phyloP scores from a whole-genome alignment of 2,797 vertebrate species.

The Esox lucius region DNA sequence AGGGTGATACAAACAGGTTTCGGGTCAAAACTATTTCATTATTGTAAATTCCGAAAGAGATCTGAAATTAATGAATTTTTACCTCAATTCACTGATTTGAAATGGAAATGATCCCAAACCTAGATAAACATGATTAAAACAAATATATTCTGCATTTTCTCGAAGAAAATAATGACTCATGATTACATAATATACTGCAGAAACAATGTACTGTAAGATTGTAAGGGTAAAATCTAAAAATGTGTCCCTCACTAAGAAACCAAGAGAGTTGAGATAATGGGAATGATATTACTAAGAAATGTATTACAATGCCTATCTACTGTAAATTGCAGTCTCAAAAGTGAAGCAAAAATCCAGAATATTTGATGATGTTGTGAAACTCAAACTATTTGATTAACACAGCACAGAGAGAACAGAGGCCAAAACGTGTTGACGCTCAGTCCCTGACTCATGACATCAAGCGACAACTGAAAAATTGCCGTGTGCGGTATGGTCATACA shows the following conservation, averaged over 20 bases:
- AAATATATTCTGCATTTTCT: not conserved
- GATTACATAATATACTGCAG: not conserved
- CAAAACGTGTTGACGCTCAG: slow-evolving; percentile 61
- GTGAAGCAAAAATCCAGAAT: slow-evolving; percentile 34
- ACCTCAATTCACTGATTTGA: slow-evolving; percentile 42
- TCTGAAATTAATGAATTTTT: not conserved
- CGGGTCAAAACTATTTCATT: slow-evolving; percentile 62
- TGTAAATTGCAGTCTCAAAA: slow-evolving; percentile 21
- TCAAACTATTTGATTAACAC: slow-evolving; percentile 76
- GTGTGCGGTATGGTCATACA: not conserved
- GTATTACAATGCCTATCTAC: slow-evolving; percentile 49
- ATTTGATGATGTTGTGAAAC: slow-evolving; percentile 32
- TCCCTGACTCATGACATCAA: slow-evolving; percentile 77
- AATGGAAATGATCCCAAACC: slow-evolving; percentile 22
- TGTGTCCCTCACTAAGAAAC: not conserved
- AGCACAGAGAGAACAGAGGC: slow-evolving; percentile 75
- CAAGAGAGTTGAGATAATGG: slow-evolving; percentile 43
- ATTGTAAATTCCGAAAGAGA: not conserved
- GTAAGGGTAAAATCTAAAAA: not conserved
- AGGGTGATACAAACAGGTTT: slow-evolving; percentile 35
- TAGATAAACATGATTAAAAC: slow-evolving; percentile 14
- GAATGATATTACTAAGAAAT: slow-evolving; percentile 45
- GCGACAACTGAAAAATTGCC: slow-evolving; percentile 42
- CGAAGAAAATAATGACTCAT: not conserved
- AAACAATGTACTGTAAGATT: not conserved